phyloP scores from a whole-genome alignment of 1,140 invertebrate species.

The Papilio glaucus region DNA sequence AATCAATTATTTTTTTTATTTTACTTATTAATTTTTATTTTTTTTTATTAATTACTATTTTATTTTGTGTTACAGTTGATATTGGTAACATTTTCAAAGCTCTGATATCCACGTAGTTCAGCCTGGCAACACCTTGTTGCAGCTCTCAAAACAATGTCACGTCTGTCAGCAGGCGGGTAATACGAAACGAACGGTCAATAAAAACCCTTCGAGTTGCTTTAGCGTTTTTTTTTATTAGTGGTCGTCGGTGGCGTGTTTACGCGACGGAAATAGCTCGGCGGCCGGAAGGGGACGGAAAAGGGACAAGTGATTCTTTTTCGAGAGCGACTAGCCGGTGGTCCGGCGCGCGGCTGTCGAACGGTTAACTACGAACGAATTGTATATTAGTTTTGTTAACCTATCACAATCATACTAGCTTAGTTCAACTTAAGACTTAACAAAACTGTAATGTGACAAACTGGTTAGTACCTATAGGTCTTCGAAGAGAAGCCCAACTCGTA shows the following conservation, averaged over 20 bases:
- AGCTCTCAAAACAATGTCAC: constrained; percentile 44
- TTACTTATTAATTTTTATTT: no score
- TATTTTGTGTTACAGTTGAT: neutral
- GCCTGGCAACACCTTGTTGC: neutral
- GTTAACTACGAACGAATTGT: constrained; percentile 5
- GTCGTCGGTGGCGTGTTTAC: constrained; percentile 52
- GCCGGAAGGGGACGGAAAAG: constrained; percentile 56
- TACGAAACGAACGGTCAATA: constrained; percentile 65
- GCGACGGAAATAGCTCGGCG: constrained; percentile 56
- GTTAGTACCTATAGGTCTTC: no score
- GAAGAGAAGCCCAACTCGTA: no score
- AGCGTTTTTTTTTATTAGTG: constrained; percentile 57
- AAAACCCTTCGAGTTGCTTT: constrained; percentile 51
- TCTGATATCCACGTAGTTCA: neutral
- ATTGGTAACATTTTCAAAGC: neutral
- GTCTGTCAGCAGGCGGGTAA: constrained; percentile 47
- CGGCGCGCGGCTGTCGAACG: constrained; percentile 27
- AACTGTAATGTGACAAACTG: neutral
- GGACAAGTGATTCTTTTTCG: constrained; percentile 62
- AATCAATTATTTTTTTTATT: no score
- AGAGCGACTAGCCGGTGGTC: constrained; percentile 60
- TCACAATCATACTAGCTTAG: neutral
- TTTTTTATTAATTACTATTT: no score
- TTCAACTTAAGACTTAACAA: neutral
- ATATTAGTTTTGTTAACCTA: neutral